Base-by-base conservation (phyloP, 2,113 vertebrate genomes). In the Takifugu bimaculatus region DNA sequence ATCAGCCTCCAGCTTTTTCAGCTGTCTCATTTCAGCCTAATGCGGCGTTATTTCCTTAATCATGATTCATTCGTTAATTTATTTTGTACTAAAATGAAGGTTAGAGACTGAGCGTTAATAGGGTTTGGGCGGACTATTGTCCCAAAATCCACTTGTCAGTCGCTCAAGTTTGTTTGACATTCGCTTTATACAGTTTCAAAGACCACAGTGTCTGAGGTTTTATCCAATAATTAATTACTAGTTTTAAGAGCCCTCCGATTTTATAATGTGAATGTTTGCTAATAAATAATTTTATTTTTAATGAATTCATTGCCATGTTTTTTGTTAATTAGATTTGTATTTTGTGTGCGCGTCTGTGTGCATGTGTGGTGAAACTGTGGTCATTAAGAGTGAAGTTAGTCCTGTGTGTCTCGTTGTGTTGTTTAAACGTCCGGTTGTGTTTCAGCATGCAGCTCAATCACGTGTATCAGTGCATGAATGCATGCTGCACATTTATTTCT, bases 201-300 rank as follows among this genome's bases (percentile, higher is more conserved):
- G 28, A 69, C 75, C 29, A 51, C 14, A 69, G 43, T 57, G 13
- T 66, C 65, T 55, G 53, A 62, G 26, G 60, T 62, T 65, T 74
- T 54, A 77, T 72, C 56, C 68, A 61, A 26, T 70, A 70, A 69
- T 65, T 47, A 61, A 70, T 44, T 65, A 57, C 70, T 75, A 55
- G 50, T 70, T 43, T 47, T 51, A 69, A 58, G 35, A 76, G 60
- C 28, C 7, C 49, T 29, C 63, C 5, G 14, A 50, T 72, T 84
- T 92, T 83, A 72, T 76, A 54, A 88, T 93, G 91, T 95, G 88
- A 90, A 87, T 86, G 72, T 92, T 78, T 91, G 82, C 88, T 84
- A 91, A 88, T 88, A 86, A 91, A 91, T 88, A 91, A 92, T 54
- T 29, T 72, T 62, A 74, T 85, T 86, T 84, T 75, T 89, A 78